phyloP scores from a whole-genome alignment of 2,113 vertebrate species.

The Neomonachus schauinslandi region DNA sequence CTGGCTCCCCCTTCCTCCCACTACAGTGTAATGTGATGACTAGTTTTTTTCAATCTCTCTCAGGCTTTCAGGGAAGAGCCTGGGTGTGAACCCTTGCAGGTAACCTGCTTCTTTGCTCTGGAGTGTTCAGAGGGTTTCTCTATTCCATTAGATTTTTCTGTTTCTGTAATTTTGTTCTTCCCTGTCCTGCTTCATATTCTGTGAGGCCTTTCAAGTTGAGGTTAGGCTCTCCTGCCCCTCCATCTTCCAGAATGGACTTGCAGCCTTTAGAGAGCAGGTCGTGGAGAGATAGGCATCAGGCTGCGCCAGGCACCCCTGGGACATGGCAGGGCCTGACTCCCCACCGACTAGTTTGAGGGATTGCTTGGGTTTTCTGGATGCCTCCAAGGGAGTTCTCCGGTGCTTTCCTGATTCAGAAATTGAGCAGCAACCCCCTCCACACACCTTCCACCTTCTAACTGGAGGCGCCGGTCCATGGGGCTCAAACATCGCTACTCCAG shows the following conservation, averaged over 20 bases:
- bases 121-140: background rate
- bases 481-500: background rate
- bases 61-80: background rate
- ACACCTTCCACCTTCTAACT: background rate
- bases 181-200: background rate
- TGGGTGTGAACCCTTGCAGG: background rate
- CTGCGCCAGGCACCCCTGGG: too few relatives aligned
- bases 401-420: background rate
- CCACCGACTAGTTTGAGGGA: background rate
- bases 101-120: background rate
- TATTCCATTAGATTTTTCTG: background rate
- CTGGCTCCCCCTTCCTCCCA: rapidly evolving
- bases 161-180: background rate
- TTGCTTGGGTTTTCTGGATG: background rate
- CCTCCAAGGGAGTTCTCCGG: background rate
- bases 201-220: background rate
- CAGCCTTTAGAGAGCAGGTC: background rate
- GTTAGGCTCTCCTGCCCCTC: background rate
- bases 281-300: rapidly evolving
- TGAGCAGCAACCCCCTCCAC: background rate
- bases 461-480: background rate
- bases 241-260: too few relatives aligned
- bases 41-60: background rate
- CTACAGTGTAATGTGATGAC: background rate
- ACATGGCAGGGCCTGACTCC: background rate